Evolutionary conservation across 2,888 invertebrate species (phyloP).

Genomic region (Andrena bicolor): DNA sequence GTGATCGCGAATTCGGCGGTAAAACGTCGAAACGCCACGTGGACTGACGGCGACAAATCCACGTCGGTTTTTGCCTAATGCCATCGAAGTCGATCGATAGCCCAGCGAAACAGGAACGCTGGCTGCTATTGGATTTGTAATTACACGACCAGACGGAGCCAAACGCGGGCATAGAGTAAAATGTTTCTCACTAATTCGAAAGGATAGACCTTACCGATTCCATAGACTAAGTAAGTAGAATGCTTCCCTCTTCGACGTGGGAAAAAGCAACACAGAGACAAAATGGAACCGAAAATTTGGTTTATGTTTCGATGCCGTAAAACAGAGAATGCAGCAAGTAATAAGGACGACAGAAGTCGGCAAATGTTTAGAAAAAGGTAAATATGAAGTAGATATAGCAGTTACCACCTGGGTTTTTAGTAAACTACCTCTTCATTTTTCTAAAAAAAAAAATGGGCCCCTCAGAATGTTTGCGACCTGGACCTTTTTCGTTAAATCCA

Average conservation of each 20-base stretch:
- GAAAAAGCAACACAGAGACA: neutral
- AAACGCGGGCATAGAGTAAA: neutral
- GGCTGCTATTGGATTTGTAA: conserved; percentile 43
- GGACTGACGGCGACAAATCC: conserved; percentile 56
- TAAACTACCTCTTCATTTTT: no score
- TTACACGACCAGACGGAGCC: conserved; percentile 28
- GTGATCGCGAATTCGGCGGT: conserved; percentile 80
- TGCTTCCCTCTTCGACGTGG: neutral
- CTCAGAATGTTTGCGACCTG: no score
- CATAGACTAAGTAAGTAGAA: neutral
- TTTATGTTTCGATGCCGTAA: no score
- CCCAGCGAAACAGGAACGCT: conserved; percentile 54
- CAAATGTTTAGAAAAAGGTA: no score
- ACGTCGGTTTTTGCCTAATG: conserved; percentile 67
- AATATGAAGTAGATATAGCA: no score
- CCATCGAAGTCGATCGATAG: conserved; percentile 65
- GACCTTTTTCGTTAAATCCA: no score
- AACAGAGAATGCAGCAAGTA: no score
- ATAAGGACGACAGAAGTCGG: no score
- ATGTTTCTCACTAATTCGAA: neutral
- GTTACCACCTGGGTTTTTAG: no score
- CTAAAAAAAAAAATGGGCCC: no score
- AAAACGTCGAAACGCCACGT: conserved; percentile 71
- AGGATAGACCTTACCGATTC: neutral
- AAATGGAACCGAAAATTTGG: no score